Percentiles rank a stretch among this genome's conserved stretches.
phyloP scores from a whole-genome alignment of 2,888 invertebrate species.

The Papilio gigon region DNA sequence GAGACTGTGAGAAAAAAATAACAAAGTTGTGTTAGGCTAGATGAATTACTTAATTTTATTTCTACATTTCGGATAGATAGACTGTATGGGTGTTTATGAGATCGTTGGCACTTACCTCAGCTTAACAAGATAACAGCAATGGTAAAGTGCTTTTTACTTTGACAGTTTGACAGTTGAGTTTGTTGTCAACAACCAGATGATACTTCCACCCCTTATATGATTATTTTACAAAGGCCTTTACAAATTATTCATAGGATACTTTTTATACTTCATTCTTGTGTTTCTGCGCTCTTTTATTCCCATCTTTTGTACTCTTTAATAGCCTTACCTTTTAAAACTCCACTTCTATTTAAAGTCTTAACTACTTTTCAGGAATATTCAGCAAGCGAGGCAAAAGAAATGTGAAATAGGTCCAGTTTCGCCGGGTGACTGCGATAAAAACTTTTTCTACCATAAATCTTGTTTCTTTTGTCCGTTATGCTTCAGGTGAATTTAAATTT shows the following conservation, averaged over 20 bases:
- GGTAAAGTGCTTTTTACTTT: too few relatives aligned
- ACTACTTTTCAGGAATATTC: conserved; percentile 6
- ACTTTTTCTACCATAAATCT: conserved; percentile 36
- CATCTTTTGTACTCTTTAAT: conserved; percentile 10
- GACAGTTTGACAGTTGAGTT: too few relatives aligned
- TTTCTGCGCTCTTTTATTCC: conserved; percentile 3
- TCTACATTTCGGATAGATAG: neutral
- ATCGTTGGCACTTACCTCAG: too few relatives aligned
- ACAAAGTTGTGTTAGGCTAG: neutral
- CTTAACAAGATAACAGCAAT: too few relatives aligned
- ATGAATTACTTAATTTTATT: neutral
- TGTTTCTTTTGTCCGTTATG: conserved; percentile 33
- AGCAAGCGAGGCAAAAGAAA: conserved; percentile 21
- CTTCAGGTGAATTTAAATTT: conserved; percentile 45
- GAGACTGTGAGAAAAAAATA: conserved; percentile 13
- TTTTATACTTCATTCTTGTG: neutral
- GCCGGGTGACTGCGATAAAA: conserved; percentile 31
- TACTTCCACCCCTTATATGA: too few relatives aligned
- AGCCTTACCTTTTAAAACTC: conserved; percentile 19
- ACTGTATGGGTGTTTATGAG: neutral
- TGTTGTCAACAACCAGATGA: too few relatives aligned
- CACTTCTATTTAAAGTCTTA: conserved; percentile 12
- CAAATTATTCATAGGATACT: neutral
- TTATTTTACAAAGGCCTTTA: neutral
- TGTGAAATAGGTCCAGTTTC: conserved; percentile 24